A percentile compares a stretch with the other conserved stretches of the same genome.
Conservation (phyloP, 2,797 vertebrate species). For the Sebastes trivittatus region DNA sequence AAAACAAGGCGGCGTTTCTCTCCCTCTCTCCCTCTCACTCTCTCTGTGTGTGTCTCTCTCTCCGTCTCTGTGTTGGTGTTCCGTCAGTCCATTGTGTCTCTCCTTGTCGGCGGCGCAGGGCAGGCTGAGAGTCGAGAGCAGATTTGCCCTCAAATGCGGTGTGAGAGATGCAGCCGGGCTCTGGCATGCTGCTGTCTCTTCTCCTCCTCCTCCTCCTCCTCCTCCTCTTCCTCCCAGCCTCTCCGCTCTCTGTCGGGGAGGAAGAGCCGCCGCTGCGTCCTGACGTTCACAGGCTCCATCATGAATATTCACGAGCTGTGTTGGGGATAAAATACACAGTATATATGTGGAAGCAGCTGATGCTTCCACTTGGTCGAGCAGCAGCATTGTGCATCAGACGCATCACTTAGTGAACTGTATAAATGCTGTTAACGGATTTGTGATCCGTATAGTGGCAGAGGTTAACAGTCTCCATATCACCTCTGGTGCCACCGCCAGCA, state of each 20-base stretch:
- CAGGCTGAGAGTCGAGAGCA: constrained; percentile 50
- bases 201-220: constrained; percentile 41
- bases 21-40: neutral
- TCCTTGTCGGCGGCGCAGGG: constrained; percentile 19
- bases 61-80: constrained; percentile 3
- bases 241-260: constrained; percentile 55
- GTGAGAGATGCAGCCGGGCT: constrained; percentile 53
- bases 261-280: constrained; percentile 69
- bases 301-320: constrained; percentile 80
- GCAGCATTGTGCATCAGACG: neutral
- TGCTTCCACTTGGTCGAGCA: constrained; percentile 32
- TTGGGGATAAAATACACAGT: constrained; percentile 52
- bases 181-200: constrained; percentile 74
- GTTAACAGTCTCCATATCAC: constrained; percentile 31
- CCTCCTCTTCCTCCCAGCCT: constrained; percentile 28
- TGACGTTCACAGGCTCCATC: constrained; percentile 73
- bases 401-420: constrained; percentile 29
- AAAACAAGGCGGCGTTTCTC: constrained; percentile 60
- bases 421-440: constrained; percentile 14
- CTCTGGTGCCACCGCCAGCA: constrained; percentile 7
- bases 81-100: constrained; percentile 49
- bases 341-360: constrained; percentile 10
- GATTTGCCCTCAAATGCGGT: constrained; percentile 66
- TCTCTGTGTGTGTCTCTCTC: neutral
- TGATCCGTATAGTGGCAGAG: constrained; percentile 23